Base-by-base conservation (phyloP, 2,888 invertebrate genomes). In the Drosophila testacea region DNA sequence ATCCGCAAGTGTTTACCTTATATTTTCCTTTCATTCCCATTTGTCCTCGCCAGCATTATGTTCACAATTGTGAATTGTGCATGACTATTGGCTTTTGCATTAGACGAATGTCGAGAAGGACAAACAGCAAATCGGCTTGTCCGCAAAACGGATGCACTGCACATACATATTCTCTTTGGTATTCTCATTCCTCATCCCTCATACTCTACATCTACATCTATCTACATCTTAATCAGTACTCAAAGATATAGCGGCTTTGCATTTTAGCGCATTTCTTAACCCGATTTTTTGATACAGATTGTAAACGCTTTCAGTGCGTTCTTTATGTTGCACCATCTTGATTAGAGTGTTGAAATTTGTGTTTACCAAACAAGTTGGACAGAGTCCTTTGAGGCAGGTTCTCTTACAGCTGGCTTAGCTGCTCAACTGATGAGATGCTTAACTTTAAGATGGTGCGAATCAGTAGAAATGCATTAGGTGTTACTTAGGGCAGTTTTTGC, bases 1-100 rank as follows among this genome's bases (percentile, higher is more conserved):
- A 88, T 87, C 87, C 88, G 89, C 85, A 87, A 78, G 87, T 79
- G 88, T 82, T 88, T 82, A 80, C 86, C 83, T 87, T 84, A 66
- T 69, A 80, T 67, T 80, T 81, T 68, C 74, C 73, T 69, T 79
- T 77, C 72, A 74, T 66, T 70, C 70, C 61, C 77, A 79, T 79
- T 86, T 79, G 70, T 73, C 69, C 78, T 50, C 36, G 38, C 50
- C 51, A 32, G 52, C 52, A 62, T 62, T 68, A 55, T 59, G 57
- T 39, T 73, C 48, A 61, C 83, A 83, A 81, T 86, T 86, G 80
- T 71, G 83, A 70, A 81, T 83, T 79, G 77, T 81, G 83, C 74
- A 86, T 86, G 83, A 83, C 87, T 79, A 86, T 83, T 86, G 87
- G 84, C 80, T 81, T 77, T 86, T 70, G 79, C 82, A 83, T 83